Evolutionary conservation across 2,888 invertebrate genomes (phyloP).

Genomic region (Meghimatium bilineatum): DNA sequence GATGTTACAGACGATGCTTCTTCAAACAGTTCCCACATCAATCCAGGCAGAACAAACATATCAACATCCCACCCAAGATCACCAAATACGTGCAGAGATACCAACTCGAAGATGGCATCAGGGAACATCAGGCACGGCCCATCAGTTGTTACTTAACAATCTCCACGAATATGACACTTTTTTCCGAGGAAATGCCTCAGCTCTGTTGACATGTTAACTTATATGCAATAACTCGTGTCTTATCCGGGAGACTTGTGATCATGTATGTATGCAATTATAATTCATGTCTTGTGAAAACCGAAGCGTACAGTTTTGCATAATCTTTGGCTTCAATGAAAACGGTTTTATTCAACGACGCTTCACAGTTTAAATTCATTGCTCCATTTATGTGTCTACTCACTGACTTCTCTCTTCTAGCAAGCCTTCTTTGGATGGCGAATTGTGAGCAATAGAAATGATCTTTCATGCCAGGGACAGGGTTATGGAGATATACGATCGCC

Average conservation of each 20-base stretch:
- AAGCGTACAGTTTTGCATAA: neutral
- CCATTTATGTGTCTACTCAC: too few relatives aligned
- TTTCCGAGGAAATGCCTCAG: neutral
- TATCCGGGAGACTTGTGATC: neutral
- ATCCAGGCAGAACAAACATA: neutral
- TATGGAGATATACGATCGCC: too few relatives aligned
- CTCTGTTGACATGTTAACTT: neutral
- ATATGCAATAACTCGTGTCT: neutral
- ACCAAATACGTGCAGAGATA: slow-evolving; percentile 22
- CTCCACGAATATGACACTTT: neutral
- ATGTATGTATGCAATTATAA: neutral
- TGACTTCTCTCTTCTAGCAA: too few relatives aligned
- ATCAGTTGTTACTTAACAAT: slow-evolving; percentile 31
- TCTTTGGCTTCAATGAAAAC: neutral
- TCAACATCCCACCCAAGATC: slow-evolving; percentile 1
- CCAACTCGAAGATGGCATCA: slow-evolving; percentile 12
- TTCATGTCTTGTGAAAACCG: neutral
- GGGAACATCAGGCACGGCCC: slow-evolving; percentile 29
- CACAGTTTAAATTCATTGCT: neutral
- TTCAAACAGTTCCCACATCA: neutral
- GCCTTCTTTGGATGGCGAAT: too few relatives aligned
- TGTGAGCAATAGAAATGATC: too few relatives aligned
- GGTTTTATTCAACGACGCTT: neutral
- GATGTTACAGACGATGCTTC: neutral
- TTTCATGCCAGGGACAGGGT: too few relatives aligned